Base-by-base conservation (phyloP, 2,113 vertebrate genomes). In the Zosterops borbonicus region DNA sequence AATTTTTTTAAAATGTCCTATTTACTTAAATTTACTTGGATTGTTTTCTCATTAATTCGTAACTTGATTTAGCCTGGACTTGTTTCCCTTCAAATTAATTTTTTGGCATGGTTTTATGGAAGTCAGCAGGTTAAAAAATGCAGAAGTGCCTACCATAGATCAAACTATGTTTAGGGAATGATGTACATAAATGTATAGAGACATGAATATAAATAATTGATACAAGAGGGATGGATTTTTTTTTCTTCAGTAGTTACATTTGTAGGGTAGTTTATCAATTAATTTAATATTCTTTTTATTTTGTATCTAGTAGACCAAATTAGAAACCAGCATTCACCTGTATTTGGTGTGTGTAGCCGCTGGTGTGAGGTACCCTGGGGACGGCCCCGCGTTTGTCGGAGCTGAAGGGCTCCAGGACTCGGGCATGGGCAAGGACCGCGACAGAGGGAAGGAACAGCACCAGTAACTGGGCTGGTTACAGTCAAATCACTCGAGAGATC, bases 1-100 rank as follows among this genome's bases (percentile, higher is more conserved):
- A 13, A 2, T 0, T n/a, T 16, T 33, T 44, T 21, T 10, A 2
- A 2, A 50, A 44, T 59, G 6, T 10, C 9, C 8, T 46, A 5
- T 41, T 71, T 47, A 17, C n/a, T 41, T 39, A 47, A 8, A 47
- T 58, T 20, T 27, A 18, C 8, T 60, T 23, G 4, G 3, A 41
- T 41, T 55, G 11, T 65, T 85, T 70, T 47, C 41, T 70, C 1
- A 0, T 69, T 29, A 39, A 24, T 8, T 63, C 27, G 9, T 28
- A 8, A 12, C 17, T 86, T 71, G 46, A 67, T 46, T 67, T 71
- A 63, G 42, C 16, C 17, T n/a, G 37, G n/a, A 9, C 12, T 78
- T 67, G 21, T 31, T 59, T 67, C 11, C 25, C 17, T 29, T 67
- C 21, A 50, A 50, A 76, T 86, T 67, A 50, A 16, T 35, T 29